phyloP scores from a whole-genome alignment of 2,888 invertebrate genomes.

The Ethmia dodecea region DNA sequence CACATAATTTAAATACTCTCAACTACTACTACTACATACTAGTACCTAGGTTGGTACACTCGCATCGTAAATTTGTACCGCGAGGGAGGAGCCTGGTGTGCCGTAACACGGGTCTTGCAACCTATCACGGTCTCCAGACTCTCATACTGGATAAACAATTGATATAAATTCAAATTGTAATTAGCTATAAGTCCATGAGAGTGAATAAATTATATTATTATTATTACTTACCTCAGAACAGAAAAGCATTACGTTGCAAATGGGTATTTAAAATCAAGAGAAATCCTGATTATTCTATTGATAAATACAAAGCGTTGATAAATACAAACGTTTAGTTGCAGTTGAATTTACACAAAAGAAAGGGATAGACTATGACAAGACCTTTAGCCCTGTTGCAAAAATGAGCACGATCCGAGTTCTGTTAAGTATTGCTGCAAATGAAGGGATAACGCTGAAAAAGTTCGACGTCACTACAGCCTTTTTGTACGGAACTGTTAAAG shows the following conservation, averaged over 20 bases:
- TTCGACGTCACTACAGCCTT: slow-evolving; percentile 11
- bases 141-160: too few species aligned
- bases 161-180: too few species aligned
- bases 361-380: slow-evolving; percentile 9
- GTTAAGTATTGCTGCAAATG: slow-evolving; percentile 7
- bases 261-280: slow-evolving; percentile 19
- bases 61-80: too few species aligned
- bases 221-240: too few species aligned
- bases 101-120: too few species aligned
- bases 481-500: slow-evolving; percentile 4
- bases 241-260: slow-evolving; percentile 12
- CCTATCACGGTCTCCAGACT: too few species aligned
- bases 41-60: too few species aligned
- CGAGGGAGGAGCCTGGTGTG: too few species aligned
- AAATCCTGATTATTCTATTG: slow-evolving; percentile 14
- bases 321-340: slow-evolving; percentile 4
- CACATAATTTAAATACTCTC: too few species aligned
- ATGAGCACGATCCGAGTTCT: slow-evolving; percentile 8
- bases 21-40: too few species aligned
- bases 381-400: slow-evolving; percentile 13
- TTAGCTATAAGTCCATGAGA: too few species aligned
- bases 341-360: slow-evolving; percentile 6
- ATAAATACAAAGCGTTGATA: slow-evolving; percentile 5
- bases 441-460: slow-evolving; percentile 4
- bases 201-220: too few species aligned